Conservation (phyloP, 2,113 vertebrate genomes). For the Sinocyclocheilus grahami region DNA sequence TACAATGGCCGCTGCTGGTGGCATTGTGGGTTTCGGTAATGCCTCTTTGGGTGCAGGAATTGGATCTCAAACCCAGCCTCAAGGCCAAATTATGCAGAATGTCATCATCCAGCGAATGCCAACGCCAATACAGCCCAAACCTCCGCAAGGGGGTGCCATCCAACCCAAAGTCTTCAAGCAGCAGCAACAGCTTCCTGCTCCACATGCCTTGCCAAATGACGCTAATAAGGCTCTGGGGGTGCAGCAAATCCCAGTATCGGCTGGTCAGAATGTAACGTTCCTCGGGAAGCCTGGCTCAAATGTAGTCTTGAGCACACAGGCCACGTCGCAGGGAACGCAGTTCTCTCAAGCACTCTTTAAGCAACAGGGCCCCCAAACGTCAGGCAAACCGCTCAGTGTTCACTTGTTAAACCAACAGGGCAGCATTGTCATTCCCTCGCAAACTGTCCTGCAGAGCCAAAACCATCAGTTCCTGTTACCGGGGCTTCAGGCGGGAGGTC, state of each 20-base stretch:
- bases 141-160: slow-evolving; percentile 81
- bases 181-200: slow-evolving; percentile 68
- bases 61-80: slow-evolving; percentile 64
- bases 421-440: slow-evolving; percentile 94
- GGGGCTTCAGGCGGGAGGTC: slow-evolving; percentile 83
- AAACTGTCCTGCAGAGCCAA: slow-evolving; percentile 85
- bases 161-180: slow-evolving; percentile 87
- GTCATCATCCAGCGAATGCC: slow-evolving; percentile 94
- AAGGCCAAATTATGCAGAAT: slow-evolving; percentile 87
- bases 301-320: slow-evolving; percentile 84
- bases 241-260: slow-evolving; percentile 80
- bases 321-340: slow-evolving; percentile 72
- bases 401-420: slow-evolving; percentile 90
- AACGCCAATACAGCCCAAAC: slow-evolving; percentile 96
- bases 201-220: slow-evolving; percentile 84
- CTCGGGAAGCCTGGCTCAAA: slow-evolving; percentile 87
- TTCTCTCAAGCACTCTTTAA: slow-evolving; percentile 86
- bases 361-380: slow-evolving; percentile 74
- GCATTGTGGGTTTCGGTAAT: slow-evolving; percentile 74
- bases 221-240: slow-evolving; percentile 78
- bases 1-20: slow-evolving; percentile 71
- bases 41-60: slow-evolving; percentile 69
- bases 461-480: slow-evolving; percentile 93
- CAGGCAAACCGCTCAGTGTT: slow-evolving; percentile 90
- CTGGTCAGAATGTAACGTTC: slow-evolving; percentile 89